Evolutionary conservation across 2,888 invertebrate species (phyloP), one percentile per base, ranked within the genome.

Genomic region (Stenichneumon culpator): DNA sequence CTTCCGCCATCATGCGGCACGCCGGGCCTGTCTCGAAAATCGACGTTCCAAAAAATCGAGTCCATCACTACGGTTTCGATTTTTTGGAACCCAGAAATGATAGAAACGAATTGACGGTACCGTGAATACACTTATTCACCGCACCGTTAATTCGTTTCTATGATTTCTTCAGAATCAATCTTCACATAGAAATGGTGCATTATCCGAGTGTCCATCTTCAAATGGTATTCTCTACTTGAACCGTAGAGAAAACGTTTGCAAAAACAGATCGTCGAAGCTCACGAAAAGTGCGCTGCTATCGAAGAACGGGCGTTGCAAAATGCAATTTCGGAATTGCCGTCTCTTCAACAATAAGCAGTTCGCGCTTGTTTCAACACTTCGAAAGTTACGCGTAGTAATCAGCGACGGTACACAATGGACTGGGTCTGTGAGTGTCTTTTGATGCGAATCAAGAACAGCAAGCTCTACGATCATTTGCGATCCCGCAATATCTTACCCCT

Each of bases 341-440:
- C 16, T 19, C 32, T 16, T n/a, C 70, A 79, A 22, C 69, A 70
- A 63, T 70, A 79, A 50, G 79, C 80, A 7, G 68, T 83, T 47
- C 47, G n/a, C 52, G 36, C 70, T 3, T 86, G 79, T 25, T 52
- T 86, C 4, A 22, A 70, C 7, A 54, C 52, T 16, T 44, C 82
- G 4, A 83, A 86, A 78, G 9, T 65, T 0, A 68, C 44, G 52
- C 69, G 39, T 25, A 11, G 32, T 0, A 73, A 44, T 60, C 72
- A 60, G 44, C 75, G 72, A n/a, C 47, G 86, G 28, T 86, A 86
- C 25, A 52, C 16, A 4, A 28, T 47, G 1, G 67, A 83, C 1
- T 87, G 86, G 86, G 75, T 88, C 0, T 88, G 79, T n/a, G 84
- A 87, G 68, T 86, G 86, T 54, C 57, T 87, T 22, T 47, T 83